Evolutionary conservation across 1,140 invertebrate genomes (phyloP), one percentile per base, ranked within the genome.

Genomic region (Drosophila santomea): DNA sequence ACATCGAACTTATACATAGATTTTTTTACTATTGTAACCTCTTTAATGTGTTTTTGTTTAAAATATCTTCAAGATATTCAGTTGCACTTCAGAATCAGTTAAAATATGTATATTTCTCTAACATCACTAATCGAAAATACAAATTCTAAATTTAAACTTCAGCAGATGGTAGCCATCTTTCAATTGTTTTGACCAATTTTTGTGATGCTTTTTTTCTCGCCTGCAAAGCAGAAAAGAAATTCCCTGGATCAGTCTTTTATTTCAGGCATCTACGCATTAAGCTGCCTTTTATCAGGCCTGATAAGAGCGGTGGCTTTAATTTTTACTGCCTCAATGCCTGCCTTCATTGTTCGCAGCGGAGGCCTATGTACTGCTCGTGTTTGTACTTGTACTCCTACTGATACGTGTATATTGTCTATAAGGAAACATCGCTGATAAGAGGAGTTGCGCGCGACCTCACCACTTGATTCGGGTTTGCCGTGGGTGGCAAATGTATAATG

Each of bases 371-470:
- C 50, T 35, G 41, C 25, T 32, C 10, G 50, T 32, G 36, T 51
- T 71, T 47, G 51, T 47, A 41, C 63, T 56, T 39, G 32, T 32
- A 69, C 43, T 43, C 35, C 64, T n/a, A 11, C 41, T 68, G 50
- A 57, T 69, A 69, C 38, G 14, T 15, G 6, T 38, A 45, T 51
- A 52, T 57, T 74, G 79, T 61, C 56, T 80, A 52, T 68, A 78
- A 74, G 58, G 57, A 62, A 61, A 60, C 58, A 76, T 55, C 36
- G 58, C 66, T 80, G 83, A 88, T 88, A 88, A 86, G 79, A 39
- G 62, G 60, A 83, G 75, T 83, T 86, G 77, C 75, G 79, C 74
- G 75, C 79, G 74, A 80, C 73, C 81, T 80, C 55, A 57, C 59
- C 63, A 60, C 66, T 78, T 72, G 62, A 68, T 82, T 78, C 68